These are phyloP conservation scores for Iselma pallidipennis DNA, from an alignment of 2,888 invertebrate genomes.

Conservation along the genomic window DNA sequence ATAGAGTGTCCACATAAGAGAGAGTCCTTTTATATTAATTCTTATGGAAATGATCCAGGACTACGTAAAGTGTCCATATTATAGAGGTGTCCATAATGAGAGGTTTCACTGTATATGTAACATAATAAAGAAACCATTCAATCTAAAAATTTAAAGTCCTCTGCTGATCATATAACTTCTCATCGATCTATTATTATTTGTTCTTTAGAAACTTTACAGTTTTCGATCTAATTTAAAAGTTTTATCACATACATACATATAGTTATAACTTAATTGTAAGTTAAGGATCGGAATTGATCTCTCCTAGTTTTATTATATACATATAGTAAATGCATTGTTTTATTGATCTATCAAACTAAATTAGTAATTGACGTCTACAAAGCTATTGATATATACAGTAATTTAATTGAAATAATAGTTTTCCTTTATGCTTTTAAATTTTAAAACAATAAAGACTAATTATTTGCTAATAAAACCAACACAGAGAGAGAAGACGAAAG, in stretches of 20 bases:
- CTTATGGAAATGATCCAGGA: too few species aligned
- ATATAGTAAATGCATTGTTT: background rate
- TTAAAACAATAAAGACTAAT: background rate
- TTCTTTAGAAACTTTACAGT: conserved; percentile 7
- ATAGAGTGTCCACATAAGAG: too few species aligned
- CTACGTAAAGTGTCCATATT: too few species aligned
- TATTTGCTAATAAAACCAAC: background rate
- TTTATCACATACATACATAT: conserved; percentile 12
- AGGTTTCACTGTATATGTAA: too few species aligned
- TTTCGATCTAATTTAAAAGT: conserved; percentile 22
- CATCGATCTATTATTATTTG: conserved; percentile 18
- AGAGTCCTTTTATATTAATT: too few species aligned
- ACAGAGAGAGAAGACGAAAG: too few species aligned
- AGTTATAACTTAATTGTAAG: too few species aligned
- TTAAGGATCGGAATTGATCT: background rate
- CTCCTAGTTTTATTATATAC: background rate
- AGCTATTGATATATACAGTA: background rate
- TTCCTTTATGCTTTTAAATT: background rate
- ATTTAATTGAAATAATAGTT: background rate
- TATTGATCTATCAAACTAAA: background rate
- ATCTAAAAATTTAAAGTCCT: too few species aligned
- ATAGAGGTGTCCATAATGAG: too few species aligned
- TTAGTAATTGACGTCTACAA: background rate
- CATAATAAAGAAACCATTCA: too few species aligned
- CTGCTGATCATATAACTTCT: too few species aligned